These are phyloP conservation scores for Actinostola sp. DNA, from an alignment of 92 coral and sea anemone genomes.

Conservation along the genomic window DNA sequence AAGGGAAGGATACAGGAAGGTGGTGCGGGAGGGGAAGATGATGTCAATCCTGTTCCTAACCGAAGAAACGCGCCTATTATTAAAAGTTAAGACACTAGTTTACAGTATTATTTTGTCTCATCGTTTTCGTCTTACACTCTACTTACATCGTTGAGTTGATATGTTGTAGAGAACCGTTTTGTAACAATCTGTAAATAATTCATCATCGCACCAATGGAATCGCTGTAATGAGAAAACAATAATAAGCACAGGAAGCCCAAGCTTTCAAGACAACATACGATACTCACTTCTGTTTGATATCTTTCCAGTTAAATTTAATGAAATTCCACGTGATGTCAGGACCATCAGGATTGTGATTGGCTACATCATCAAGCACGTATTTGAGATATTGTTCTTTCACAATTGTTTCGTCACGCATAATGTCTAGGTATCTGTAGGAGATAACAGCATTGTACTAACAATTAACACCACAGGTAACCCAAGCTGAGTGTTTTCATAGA, in stretches of 20 bases:
- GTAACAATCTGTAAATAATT: constrained; percentile 19
- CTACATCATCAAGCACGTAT: constrained; percentile 59
- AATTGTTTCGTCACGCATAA: constrained; percentile 64
- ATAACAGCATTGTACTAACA: too few relatives aligned
- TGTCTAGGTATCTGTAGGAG: constrained; percentile 68
- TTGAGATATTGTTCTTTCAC: constrained; percentile 80
- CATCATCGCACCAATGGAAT: constrained; percentile 5
- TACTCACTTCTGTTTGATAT: constrained; percentile 64
- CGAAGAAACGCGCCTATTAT: too few relatives aligned
- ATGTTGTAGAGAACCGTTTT: constrained; percentile 14
- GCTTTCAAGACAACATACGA: neutral
- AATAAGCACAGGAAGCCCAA: neutral
- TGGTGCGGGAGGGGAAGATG: too few relatives aligned
- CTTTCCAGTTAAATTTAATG: constrained; percentile 70
- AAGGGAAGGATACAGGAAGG: too few relatives aligned
- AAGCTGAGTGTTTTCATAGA: too few relatives aligned
- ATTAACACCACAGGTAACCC: neutral
- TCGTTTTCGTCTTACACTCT: too few relatives aligned
- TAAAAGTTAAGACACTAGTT: too few relatives aligned
- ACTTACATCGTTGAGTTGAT: constrained; percentile 16
- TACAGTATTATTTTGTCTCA: too few relatives aligned
- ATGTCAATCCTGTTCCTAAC: too few relatives aligned
- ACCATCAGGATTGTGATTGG: constrained; percentile 80
- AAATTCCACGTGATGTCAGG: constrained; percentile 82
- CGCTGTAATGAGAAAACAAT: neutral